Conservation (phyloP, 2,888 invertebrate genomes). For the Prenolepis imparis region DNA sequence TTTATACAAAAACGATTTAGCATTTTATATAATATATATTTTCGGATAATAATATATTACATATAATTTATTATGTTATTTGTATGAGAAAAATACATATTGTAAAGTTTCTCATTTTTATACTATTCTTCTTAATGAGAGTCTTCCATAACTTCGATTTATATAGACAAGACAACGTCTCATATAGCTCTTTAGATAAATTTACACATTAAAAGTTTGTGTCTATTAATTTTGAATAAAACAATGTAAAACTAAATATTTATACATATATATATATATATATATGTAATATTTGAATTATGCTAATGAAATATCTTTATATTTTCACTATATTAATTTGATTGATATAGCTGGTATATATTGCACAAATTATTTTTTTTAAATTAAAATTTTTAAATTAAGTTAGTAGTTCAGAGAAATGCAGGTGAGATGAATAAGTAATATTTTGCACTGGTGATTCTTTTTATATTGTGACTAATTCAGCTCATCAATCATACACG, state of each 20-base stretch:
- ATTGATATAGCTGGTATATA: background rate
- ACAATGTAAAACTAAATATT: constrained; percentile 44
- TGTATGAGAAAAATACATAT: constrained; percentile 39
- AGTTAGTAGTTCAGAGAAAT: background rate
- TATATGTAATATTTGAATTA: constrained; percentile 11
- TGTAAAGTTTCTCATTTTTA: constrained; percentile 38
- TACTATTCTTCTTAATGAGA: constrained; percentile 57
- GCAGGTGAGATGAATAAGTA: background rate
- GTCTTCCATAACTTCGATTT: constrained; percentile 65
- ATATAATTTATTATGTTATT: constrained; percentile 51
- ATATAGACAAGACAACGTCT: constrained; percentile 67
- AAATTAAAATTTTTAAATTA: background rate
- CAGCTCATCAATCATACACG: background rate
- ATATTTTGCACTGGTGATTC: background rate
- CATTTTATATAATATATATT: constrained; percentile 46
- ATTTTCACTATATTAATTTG: constrained; percentile 1
- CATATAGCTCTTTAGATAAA: constrained; percentile 57
- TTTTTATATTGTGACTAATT: constrained; percentile 23
- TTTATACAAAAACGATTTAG: constrained; percentile 19
- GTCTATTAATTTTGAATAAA: constrained; percentile 18
- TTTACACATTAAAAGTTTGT: constrained; percentile 51
- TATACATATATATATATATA: background rate
- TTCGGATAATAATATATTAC: constrained; percentile 31
- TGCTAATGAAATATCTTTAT: background rate
- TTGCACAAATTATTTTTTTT: background rate